phyloP scores from a whole-genome alignment of 2,888 invertebrate species.

The Thecophora atra region DNA sequence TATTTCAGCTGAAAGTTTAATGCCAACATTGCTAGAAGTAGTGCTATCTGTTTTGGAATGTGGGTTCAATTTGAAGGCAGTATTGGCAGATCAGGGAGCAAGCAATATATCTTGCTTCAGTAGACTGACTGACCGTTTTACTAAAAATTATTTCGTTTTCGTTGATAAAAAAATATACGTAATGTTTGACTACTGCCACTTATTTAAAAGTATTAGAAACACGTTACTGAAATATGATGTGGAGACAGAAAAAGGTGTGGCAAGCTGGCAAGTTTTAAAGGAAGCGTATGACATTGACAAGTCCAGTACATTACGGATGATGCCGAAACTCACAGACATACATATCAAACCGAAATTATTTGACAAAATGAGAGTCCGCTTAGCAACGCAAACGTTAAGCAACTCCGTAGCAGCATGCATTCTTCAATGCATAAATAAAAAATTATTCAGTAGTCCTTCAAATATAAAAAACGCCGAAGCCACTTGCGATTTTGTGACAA shows the following conservation, averaged over 20 bases:
- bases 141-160: neutral
- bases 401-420: neutral
- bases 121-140: neutral
- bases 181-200: conserved; percentile 1
- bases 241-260: neutral
- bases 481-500: neutral
- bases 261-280: neutral
- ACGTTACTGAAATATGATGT: neutral
- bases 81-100: neutral
- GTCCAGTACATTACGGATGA: neutral
- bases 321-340: neutral
- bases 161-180: neutral
- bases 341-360: neutral
- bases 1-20: neutral
- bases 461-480: conserved; percentile 10
- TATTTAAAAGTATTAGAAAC: conserved; percentile 7
- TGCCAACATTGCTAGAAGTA: neutral
- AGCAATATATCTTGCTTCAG: neutral
- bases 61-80: neutral
- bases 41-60: neutral
- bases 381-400: neutral
- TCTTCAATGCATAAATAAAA: neutral
- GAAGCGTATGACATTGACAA: neutral
- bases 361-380: neutral
- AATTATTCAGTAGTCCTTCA: neutral